Conservation (phyloP, 2,797 vertebrate genomes). For the Valencia hispanica region DNA sequence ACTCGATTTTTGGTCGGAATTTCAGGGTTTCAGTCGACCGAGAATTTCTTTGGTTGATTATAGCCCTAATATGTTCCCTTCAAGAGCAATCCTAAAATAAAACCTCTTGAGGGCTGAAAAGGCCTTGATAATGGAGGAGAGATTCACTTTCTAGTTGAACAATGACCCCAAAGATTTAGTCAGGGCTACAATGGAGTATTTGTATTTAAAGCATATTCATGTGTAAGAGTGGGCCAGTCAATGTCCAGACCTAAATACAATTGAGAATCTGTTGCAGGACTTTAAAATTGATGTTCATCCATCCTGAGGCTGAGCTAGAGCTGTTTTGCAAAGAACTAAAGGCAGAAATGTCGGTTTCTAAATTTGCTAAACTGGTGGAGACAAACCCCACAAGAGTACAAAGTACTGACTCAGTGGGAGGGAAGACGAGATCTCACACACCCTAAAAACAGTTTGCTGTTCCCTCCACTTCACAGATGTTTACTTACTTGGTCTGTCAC, state of each 20-base stretch:
- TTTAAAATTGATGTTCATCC: neutral
- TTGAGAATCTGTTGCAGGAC: neutral
- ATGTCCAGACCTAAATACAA: neutral
- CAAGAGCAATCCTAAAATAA: neutral
- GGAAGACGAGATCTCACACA: neutral
- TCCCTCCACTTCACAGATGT: neutral
- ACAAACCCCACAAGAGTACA: too few relatives aligned
- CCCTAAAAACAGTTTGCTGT: too few relatives aligned
- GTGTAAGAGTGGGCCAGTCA: neutral
- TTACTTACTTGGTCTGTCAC: neutral
- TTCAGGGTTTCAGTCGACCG: too few relatives aligned
- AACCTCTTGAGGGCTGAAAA: neutral
- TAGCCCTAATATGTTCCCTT: too few relatives aligned
- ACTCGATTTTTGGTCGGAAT: too few relatives aligned
- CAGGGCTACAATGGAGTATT: neutral
- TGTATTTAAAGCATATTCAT: neutral
- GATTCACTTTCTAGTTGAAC: neutral
- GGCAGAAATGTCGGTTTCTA: neutral
- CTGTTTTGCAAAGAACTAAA: neutral
- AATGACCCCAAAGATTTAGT: neutral
- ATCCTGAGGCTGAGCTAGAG: too few relatives aligned
- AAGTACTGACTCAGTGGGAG: neutral
- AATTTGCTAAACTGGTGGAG: neutral
- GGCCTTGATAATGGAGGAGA: neutral
- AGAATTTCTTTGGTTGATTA: too few relatives aligned